Evolutionary conservation across 2,888 invertebrate genomes (phyloP).

Genomic region (Macrophya alboannulata): DNA sequence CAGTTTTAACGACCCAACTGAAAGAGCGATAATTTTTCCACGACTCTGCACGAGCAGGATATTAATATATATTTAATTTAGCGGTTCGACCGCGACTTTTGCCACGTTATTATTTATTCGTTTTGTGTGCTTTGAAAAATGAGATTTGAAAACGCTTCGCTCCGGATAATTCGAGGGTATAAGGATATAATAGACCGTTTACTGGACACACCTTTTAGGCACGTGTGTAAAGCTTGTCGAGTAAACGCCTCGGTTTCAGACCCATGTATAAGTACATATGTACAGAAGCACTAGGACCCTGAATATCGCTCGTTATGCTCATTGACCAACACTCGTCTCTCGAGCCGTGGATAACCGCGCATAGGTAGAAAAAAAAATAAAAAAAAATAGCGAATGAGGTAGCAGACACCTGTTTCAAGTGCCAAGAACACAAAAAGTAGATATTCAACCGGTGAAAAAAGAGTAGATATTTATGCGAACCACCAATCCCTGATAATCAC

Average conservation of each 20-base stretch:
- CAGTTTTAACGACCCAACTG: constrained; percentile 10
- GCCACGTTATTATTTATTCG: neutral
- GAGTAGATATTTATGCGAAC: constrained; percentile 39
- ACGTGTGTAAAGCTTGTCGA: neutral
- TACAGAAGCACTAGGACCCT: too few relatives aligned
- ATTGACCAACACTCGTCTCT: constrained; percentile 40
- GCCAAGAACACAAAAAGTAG: neutral
- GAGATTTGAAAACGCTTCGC: neutral
- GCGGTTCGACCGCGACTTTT: neutral
- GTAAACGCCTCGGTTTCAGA: neutral
- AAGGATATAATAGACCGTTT: neutral
- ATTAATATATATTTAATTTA: constrained; percentile 2
- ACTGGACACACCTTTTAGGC: neutral
- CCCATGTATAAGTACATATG: too few relatives aligned
- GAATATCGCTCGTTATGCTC: neutral
- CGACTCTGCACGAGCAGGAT: constrained; percentile 7
- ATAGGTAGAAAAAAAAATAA: too few relatives aligned
- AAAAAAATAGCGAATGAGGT: constrained; percentile 9
- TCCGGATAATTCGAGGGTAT: neutral
- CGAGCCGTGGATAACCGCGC: neutral
- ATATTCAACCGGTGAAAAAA: neutral
- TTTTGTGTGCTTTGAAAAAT: neutral
- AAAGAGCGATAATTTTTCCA: constrained; percentile 8
- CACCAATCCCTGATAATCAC: constrained; percentile 22
- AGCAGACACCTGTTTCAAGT: constrained; percentile 12